Evolutionary conservation across 2,113 vertebrate species (phyloP).

Genomic region (Gallinago paraguaiae): DNA sequence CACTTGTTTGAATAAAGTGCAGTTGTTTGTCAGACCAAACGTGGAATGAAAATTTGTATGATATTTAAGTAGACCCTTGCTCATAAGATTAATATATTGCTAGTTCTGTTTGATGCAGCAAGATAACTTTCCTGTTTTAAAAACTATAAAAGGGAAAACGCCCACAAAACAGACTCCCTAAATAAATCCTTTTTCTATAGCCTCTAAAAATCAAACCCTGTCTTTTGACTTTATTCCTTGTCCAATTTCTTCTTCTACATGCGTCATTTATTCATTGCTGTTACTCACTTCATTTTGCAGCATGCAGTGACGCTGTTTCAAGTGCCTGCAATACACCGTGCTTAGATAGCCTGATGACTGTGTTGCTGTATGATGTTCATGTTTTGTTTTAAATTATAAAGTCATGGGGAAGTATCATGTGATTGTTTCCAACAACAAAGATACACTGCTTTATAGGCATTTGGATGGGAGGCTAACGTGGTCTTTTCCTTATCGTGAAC

Average conservation of each 20-base stretch:
- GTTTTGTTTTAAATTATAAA: not conserved
- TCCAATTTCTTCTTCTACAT: not conserved
- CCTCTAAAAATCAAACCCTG: not conserved
- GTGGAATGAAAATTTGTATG: not conserved
- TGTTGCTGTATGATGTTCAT: not conserved
- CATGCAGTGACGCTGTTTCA: not conserved
- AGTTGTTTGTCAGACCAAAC: not conserved
- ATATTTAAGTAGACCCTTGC: not conserved
- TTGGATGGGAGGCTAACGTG: not conserved
- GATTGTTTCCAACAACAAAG: not conserved
- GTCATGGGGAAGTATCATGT: not conserved
- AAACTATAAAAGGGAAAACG: not conserved
- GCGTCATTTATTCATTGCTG: not conserved
- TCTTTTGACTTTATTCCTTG: not conserved
- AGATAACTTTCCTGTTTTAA: not conserved
- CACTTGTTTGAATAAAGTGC: not conserved
- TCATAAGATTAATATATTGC: not conserved
- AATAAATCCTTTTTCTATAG: not conserved
- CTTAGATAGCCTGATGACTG: not conserved
- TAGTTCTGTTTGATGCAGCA: not conserved
- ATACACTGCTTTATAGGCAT: not conserved
- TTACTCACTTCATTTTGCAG: not conserved
- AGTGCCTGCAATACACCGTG: not conserved
- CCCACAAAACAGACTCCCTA: not conserved
- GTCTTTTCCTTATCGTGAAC: not conserved